phyloP scores from a whole-genome alignment of 2,888 invertebrate species.

The Drosophila crucigera region DNA sequence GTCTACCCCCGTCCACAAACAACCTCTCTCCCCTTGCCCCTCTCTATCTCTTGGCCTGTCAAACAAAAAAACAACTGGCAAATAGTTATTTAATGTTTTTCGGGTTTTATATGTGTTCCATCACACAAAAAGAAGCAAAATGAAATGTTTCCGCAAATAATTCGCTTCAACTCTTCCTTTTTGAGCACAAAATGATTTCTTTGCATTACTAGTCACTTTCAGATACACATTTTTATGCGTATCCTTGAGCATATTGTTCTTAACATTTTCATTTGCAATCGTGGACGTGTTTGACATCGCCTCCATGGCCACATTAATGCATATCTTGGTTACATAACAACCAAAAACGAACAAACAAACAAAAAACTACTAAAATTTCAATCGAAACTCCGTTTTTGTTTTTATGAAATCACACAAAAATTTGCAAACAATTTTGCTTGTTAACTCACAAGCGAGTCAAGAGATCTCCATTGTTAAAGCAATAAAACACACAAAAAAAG shows the following conservation, averaged over 20 bases:
- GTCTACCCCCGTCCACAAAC: not conserved
- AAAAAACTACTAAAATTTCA: not conserved
- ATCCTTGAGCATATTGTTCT: not conserved
- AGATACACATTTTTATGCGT: not conserved
- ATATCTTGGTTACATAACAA: not conserved
- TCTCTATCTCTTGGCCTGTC: not conserved
- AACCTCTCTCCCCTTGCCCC: not conserved
- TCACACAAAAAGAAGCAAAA: conserved; percentile 4
- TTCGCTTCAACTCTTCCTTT: conserved; percentile 22
- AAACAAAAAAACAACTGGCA: conserved; percentile 43
- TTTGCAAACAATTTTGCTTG: conserved; percentile 27
- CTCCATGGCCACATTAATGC: conserved; percentile 5
- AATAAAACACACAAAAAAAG: not conserved
- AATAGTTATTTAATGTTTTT: conserved; percentile 74
- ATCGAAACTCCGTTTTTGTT: not conserved
- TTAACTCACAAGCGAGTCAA: conserved; percentile 11
- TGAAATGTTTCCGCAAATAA: conserved; percentile 39
- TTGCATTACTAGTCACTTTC: not conserved
- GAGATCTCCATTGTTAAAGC: conserved; percentile 25
- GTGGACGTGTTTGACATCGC: not conserved
- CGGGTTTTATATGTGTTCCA: conserved; percentile 24
- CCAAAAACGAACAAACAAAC: not conserved
- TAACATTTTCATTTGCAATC: conserved; percentile 17
- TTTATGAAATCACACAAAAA: conserved; percentile 1
- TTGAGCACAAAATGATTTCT: not conserved